Conservation (phyloP, 2,797 vertebrate genomes). For the Protonibea diacanthus region DNA sequence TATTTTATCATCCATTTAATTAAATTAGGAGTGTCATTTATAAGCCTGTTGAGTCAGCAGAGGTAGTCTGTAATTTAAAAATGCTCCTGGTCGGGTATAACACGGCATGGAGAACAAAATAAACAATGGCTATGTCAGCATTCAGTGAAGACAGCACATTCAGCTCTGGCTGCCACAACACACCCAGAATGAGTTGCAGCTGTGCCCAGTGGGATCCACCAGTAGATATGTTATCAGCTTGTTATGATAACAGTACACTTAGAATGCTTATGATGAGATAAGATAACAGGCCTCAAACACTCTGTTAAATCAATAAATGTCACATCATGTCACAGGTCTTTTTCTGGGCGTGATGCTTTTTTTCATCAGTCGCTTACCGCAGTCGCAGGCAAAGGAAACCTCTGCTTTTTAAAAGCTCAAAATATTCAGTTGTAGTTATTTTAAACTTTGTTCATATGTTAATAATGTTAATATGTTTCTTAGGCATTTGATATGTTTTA, state of each 20-base stretch:
- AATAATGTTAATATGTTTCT: too few species aligned
- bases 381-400: conserved; percentile 11
- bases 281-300: not conserved
- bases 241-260: not conserved
- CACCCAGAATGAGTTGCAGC: too few species aligned
- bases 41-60: conserved; percentile 59
- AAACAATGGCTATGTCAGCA: too few species aligned
- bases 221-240: not conserved
- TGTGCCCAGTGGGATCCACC: too few species aligned
- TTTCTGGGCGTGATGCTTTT: conserved; percentile 17
- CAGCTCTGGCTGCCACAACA: not conserved
- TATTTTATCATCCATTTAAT: conserved; percentile 60
- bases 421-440: rapidly evolving
- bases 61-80: conserved; percentile 11
- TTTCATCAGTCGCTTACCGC: conserved; percentile 71
- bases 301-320: conserved; percentile 24
- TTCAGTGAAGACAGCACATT: too few species aligned
- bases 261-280: not conserved
- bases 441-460: not conserved
- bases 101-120: too few species aligned
- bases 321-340: conserved; percentile 20
- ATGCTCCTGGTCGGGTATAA: too few species aligned
- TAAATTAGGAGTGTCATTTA: conserved; percentile 63
- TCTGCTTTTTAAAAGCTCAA: rapidly evolving
- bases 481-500: too few species aligned